These are phyloP conservation scores for Pipistrellus kuhlii DNA, from an alignment of 2,797 vertebrate genomes.

Conservation along the genomic window DNA sequence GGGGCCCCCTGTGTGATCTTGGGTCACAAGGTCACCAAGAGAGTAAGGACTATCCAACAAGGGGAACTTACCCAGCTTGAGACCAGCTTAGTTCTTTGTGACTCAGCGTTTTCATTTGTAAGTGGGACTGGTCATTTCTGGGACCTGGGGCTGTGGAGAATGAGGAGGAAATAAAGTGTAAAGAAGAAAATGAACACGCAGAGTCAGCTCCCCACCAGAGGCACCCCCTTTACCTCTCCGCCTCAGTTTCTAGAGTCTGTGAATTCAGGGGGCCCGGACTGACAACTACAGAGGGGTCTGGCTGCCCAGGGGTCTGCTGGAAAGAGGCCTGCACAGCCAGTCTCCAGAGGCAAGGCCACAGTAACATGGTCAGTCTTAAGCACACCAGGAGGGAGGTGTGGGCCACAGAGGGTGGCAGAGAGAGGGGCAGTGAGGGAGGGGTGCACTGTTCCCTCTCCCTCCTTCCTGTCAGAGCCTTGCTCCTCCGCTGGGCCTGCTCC, in stretches of 20 bases:
- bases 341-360: neutral
- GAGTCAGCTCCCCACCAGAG: too few relatives aligned
- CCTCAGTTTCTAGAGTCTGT: neutral
- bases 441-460: neutral
- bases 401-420: neutral
- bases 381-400: neutral
- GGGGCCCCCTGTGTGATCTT: neutral
- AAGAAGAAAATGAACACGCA: neutral
- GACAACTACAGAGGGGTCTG: too few relatives aligned
- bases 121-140: neutral
- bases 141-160: neutral
- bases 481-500: neutral
- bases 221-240: too few relatives aligned
- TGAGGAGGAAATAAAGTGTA: too few relatives aligned
- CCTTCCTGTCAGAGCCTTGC: neutral
- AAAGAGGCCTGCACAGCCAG: too few relatives aligned
- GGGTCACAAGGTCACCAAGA: neutral
- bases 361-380: neutral
- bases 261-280: rapidly evolving
- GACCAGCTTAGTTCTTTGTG: neutral
- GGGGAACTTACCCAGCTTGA: neutral
- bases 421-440: rapidly evolving
- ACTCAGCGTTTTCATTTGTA: neutral
- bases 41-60: neutral
- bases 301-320: neutral